These are phyloP conservation scores for Rana temporaria DNA, from an alignment of 2,113 vertebrate species.

Conservation along the genomic window DNA sequence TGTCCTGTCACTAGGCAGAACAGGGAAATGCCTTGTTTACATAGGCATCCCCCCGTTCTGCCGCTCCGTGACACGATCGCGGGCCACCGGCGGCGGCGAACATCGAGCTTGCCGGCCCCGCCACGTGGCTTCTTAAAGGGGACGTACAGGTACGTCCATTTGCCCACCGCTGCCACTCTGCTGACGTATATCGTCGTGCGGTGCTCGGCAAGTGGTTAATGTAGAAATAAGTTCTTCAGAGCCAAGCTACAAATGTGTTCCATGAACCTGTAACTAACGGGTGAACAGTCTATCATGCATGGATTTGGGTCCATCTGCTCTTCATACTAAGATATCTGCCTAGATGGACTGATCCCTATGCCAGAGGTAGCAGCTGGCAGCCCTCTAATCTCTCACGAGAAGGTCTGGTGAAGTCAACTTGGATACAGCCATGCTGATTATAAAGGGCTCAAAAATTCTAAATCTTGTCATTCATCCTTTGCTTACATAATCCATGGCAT, in stretches of 20 bases:
- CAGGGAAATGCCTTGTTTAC: no score
- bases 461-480: constrained; percentile 22
- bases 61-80: no score
- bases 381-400: constrained; percentile 22
- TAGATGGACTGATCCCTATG: constrained; percentile 24
- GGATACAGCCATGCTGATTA: constrained; percentile 21
- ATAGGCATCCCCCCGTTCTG: no score
- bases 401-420: constrained; percentile 9
- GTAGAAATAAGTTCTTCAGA: neutral
- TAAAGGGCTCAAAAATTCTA: constrained; percentile 23
- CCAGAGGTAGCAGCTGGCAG: constrained; percentile 36
- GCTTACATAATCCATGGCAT: constrained; percentile 5
- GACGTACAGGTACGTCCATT: no score
- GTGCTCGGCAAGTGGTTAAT: no score
- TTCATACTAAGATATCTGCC: neutral
- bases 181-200: no score
- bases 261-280: constrained; percentile 32
- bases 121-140: no score
- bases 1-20: no score
- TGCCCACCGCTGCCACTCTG: no score
- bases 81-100: no score
- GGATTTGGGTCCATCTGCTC: constrained; percentile 37
- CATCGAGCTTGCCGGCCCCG: no score
- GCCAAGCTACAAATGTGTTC: constrained; percentile 16
- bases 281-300: constrained; percentile 22